Percentiles rank a stretch among this genome's conserved stretches.
Evolutionary conservation across 2,797 vertebrate genomes (phyloP).

Genomic region (Sebastes matsubarae): DNA sequence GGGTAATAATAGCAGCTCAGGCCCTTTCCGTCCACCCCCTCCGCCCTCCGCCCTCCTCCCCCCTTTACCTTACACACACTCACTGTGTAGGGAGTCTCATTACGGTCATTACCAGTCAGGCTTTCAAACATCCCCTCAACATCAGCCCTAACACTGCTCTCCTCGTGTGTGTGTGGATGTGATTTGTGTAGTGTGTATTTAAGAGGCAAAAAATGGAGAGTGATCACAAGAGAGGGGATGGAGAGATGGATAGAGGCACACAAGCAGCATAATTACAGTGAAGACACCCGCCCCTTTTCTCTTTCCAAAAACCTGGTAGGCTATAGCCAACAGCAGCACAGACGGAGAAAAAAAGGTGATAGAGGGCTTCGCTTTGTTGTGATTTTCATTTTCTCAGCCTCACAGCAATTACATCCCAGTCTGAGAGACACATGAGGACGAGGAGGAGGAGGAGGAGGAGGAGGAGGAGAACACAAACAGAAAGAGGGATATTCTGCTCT

Average conservation of each 20-base stretch:
- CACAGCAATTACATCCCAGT: slow-evolving; percentile 51
- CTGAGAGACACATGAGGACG: slow-evolving; percentile 27
- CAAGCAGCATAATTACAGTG: slow-evolving; percentile 64
- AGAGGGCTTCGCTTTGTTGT: slow-evolving; percentile 59
- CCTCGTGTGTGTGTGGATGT: slow-evolving; percentile 3
- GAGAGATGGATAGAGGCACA: slow-evolving; percentile 27
- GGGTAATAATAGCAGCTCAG: slow-evolving; percentile 64
- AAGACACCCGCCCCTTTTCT: slow-evolving; percentile 35
- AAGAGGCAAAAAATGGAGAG: slow-evolving; percentile 37
- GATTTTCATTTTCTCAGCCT: slow-evolving; percentile 67
- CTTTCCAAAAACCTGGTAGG: slow-evolving; percentile 36
- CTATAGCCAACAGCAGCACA: slow-evolving; percentile 27
- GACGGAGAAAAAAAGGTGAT: slow-evolving; percentile 20
- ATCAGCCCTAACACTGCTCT: slow-evolving; percentile 35
- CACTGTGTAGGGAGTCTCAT: slow-evolving; percentile 46
- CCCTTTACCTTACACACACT: slow-evolving; percentile 22
- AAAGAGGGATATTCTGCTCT: slow-evolving; percentile 20
- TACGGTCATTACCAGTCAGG: slow-evolving; percentile 61
- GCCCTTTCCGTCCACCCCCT: slow-evolving; percentile 22
- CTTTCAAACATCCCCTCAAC: slow-evolving; percentile 45
- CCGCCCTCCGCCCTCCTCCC: slow-evolving; percentile 31
- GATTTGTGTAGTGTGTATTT: slow-evolving; percentile 5
- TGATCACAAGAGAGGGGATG: slow-evolving; percentile 21
- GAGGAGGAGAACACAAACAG: slow-evolving; percentile 24
- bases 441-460: slow-evolving; percentile 9